Evolutionary conservation across 2,797 vertebrate species (phyloP), one percentile per base, ranked within the genome.

Genomic region (Pteropus rufus): DNA sequence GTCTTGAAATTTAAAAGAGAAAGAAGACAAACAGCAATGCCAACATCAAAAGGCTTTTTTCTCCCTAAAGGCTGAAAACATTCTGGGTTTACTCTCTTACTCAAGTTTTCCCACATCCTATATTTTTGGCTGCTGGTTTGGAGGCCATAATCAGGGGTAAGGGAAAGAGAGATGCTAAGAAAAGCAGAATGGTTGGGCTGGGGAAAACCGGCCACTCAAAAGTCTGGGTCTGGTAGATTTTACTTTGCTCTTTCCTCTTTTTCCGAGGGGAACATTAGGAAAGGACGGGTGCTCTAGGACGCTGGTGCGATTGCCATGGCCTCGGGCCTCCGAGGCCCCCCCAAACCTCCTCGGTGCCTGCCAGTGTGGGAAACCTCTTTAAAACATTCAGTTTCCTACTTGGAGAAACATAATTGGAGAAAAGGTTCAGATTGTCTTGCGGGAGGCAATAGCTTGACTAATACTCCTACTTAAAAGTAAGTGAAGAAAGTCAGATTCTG

Each of bases 91-190:
- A 34, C 39, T 73, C 44, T 84, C 58, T 95, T 93, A n/a, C 73
- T 91, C 79, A 73, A 62, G 31, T 79, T 73, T 95, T 60, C 85
- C 94, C 82, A 94, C 52, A 82, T 67, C 49, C 69, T 91, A 4
- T 85, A 75, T 89, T 96, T 97, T 91, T 75, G 82, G 69, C 69
- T 84, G 39, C 26, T 93, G 93, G 94, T 89, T 95, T 80, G 21
- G 75, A 96, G 93, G 79, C 82, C 70, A 64, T 91, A 89, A 94
- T 93, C 91, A 96, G 60, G 26, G n/a, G 10, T 75, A 75, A 93
- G 81, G 31, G 54, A 88, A 91, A 83, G 65, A 80, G 31, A 44
- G 36, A 56, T 36, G 24, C 62, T 94, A 69, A 93, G 87, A 77
- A 84, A 89, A 91, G 65, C 75, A 91, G 88, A 41, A 65, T 29